phyloP scores from a whole-genome alignment of 1,140 invertebrate genomes.

The Potamilus streckersoni region DNA sequence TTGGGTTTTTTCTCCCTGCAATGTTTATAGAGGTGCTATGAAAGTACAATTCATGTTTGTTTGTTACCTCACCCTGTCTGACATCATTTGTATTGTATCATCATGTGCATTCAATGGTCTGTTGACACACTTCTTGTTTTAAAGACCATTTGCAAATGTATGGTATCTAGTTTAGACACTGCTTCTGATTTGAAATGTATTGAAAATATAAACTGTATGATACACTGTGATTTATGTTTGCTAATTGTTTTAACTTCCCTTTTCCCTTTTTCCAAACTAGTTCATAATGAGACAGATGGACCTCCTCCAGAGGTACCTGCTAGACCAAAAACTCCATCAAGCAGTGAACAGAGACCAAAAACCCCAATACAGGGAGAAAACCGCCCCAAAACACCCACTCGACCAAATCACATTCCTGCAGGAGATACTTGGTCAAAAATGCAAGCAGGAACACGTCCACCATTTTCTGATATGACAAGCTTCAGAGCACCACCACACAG shows the following conservation, averaged over 20 bases:
- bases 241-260: not conserved
- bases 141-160: too few relatives aligned
- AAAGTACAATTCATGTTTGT: too few relatives aligned
- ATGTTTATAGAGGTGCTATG: too few relatives aligned
- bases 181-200: too few relatives aligned
- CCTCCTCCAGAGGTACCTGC: slow-evolving; percentile 27
- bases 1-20: too few relatives aligned
- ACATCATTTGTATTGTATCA: too few relatives aligned
- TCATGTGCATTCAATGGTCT: too few relatives aligned
- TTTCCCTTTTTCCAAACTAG: not conserved
- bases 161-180: too few relatives aligned
- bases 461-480: slow-evolving; percentile 25
- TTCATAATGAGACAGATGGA: slow-evolving; percentile 30
- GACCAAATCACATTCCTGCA: slow-evolving; percentile 26
- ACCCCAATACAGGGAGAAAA: slow-evolving; percentile 43
- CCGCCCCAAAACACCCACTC: slow-evolving; percentile 58
- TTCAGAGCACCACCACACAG: slow-evolving; percentile 30
- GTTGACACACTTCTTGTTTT: too few relatives aligned
- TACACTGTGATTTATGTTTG: not conserved
- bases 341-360: slow-evolving; percentile 43
- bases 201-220: too few relatives aligned
- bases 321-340: slow-evolving; percentile 42
- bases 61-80: too few relatives aligned
- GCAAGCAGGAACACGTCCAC: slow-evolving; percentile 13
- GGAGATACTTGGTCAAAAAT: slow-evolving; percentile 33